Percentiles rank a stretch among this genome's conserved stretches.
These are phyloP conservation scores for Dicyrtoma fusca DNA, from an alignment of 2,888 invertebrate genomes.

Conservation along the genomic window DNA sequence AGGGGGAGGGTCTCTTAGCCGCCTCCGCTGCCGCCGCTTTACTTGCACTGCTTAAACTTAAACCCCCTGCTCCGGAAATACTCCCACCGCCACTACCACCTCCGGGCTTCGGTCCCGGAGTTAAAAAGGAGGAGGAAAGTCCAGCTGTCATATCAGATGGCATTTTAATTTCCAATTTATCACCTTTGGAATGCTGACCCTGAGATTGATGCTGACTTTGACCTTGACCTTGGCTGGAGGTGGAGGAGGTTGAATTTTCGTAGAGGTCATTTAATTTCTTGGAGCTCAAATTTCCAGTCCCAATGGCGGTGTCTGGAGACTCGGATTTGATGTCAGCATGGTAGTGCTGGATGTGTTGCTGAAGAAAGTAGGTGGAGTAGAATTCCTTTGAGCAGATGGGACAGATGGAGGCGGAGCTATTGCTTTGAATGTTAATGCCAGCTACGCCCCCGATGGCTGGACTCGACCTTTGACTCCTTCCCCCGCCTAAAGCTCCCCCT, in stretches of 20 bases:
- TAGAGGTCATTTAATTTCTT: conserved; percentile 17
- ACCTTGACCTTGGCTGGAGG: neutral
- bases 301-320: too few relatives aligned
- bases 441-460: conserved; percentile 9
- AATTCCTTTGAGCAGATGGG: conserved; percentile 73
- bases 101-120: conserved; percentile 5
- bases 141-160: neutral
- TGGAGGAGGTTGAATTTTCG: conserved; percentile 60
- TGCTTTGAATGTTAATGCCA: neutral
- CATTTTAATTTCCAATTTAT: neutral
- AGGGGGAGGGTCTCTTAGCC: conserved; percentile 54
- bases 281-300: neutral
- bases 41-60: conserved; percentile 22
- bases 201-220: neutral
- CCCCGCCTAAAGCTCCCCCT: conserved; percentile 29
- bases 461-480: conserved; percentile 29
- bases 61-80: conserved; percentile 10
- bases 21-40: conserved; percentile 11
- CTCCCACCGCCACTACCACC: neutral
- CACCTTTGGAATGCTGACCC: neutral
- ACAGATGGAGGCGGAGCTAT: conserved; percentile 61
- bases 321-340: conserved; percentile 61
- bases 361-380: conserved; percentile 72
- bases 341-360: conserved; percentile 71
- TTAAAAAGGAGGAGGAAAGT: neutral